Base-by-base conservation (phyloP, 2,113 vertebrate species). In the Lycaon pictus region DNA sequence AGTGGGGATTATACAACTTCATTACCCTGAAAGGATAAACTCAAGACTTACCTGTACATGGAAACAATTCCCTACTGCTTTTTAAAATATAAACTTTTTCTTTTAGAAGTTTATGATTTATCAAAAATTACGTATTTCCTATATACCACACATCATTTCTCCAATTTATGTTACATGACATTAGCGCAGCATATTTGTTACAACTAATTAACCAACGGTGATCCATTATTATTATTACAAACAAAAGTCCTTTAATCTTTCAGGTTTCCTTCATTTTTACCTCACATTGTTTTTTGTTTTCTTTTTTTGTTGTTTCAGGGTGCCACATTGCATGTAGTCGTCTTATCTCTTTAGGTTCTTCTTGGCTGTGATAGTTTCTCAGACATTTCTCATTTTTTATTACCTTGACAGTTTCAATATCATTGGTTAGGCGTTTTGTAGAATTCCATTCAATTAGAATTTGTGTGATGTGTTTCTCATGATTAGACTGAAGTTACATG, bases 21-120 rank as follows among this genome's bases (percentile, higher is more conserved):
- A 96, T 85, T 74, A 85, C 51, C 65, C 37, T 67, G 32, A 95
- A 91, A 93, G 60, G 15, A 84, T 85, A 58, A 93, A 91, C 58
- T 97, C 48, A 35, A 51, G 22, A 65, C 93, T 88, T 87, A 83
- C 37, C 82, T 91, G 29, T 32, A 43, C 71, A 85, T 9, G 11
- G 56, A 85, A 95, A 76, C 3, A 69, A 48, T 85, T 90, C 13
- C 65, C 3, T 9, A 94, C 32, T 69, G 58, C 55, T 93, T 87
- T 96, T 63, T 19, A 16, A 58, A 60, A 90, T 53, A 60, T 22
- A 91, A 69, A 5, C 16, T 15, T 84, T 95, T 85, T 84, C 11
- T 55, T 84, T 86, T 32, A 96, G 29, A 92, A 15, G 20, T 35
- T 86, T 71, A 62, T 53, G 5, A 72, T 72, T 60, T 84, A 81